These are phyloP conservation scores for Phaethornis superciliosus DNA, from an alignment of 2,113 vertebrate species.

Conservation along the genomic window DNA sequence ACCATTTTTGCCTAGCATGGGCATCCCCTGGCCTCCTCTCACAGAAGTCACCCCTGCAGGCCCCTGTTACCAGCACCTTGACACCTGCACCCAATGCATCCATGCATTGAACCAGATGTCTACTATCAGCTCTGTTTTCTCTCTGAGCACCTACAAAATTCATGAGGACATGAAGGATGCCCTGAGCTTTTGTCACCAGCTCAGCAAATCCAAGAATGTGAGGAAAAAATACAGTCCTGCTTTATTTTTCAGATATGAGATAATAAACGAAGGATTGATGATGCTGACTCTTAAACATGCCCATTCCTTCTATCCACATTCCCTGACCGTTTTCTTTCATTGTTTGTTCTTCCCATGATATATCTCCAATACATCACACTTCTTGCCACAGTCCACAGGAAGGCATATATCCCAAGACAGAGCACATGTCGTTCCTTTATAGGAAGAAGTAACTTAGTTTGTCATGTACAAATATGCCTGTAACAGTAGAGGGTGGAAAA, in stretches of 20 bases:
- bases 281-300: neutral
- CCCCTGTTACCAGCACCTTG: neutral
- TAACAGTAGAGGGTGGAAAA: neutral
- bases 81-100: neutral
- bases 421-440: neutral
- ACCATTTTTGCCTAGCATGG: neutral
- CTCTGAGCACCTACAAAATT: neutral
- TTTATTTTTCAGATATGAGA: neutral
- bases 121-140: neutral
- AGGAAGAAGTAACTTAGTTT: neutral
- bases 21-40: neutral
- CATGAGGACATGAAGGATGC: neutral
- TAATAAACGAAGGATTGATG: neutral
- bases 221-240: neutral
- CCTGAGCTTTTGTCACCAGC: neutral
- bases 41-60: neutral
- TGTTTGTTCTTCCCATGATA: neutral
- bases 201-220: neutral
- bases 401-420: neutral
- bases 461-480: neutral
- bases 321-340: neutral
- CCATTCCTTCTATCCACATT: neutral
- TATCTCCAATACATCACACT: neutral
- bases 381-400: neutral
- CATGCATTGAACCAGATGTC: neutral